A percentile compares a stretch with the other conserved stretches of the same genome.
These are phyloP conservation scores for Oreotrochilus melanogaster DNA, from an alignment of 2,113 vertebrate genomes.

Conservation along the genomic window DNA sequence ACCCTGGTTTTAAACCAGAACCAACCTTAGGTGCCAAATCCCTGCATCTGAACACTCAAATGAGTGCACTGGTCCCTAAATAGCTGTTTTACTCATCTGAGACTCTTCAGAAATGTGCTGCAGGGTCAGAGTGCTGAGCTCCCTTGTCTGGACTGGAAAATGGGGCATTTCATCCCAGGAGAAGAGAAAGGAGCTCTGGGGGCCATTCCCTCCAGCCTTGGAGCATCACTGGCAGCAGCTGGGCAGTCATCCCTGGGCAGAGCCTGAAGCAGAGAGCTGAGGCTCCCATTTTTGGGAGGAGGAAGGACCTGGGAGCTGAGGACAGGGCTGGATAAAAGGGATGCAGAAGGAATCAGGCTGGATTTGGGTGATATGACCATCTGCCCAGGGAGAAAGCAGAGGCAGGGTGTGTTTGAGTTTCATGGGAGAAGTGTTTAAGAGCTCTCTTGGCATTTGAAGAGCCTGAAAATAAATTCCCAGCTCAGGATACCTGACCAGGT, in stretches of 20 bases:
- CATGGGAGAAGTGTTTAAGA: neutral
- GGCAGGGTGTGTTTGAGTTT: fast-evolving
- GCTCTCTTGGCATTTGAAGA: neutral
- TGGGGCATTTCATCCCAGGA: neutral
- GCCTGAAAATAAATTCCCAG: neutral
- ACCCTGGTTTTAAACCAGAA: slow-evolving; percentile 41
- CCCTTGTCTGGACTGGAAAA: neutral
- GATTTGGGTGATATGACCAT: neutral
- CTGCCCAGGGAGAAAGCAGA: neutral
- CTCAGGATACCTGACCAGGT: neutral
- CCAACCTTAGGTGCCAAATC: neutral
- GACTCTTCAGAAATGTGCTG: neutral
- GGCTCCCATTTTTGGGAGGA: neutral
- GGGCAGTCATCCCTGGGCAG: neutral
- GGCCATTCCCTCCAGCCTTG: fast-evolving
- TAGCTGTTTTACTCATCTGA: slow-evolving; percentile 7
- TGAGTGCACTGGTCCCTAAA: neutral
- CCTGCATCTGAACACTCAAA: neutral
- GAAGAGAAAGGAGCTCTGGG: neutral
- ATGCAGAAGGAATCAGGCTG: neutral
- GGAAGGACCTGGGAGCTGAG: neutral
- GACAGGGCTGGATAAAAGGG: neutral
- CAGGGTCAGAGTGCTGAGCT: neutral
- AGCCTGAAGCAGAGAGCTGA: neutral
- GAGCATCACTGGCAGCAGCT: neutral